Base-by-base conservation (phyloP, 2,888 invertebrate species). In the Aphodius granarius region DNA sequence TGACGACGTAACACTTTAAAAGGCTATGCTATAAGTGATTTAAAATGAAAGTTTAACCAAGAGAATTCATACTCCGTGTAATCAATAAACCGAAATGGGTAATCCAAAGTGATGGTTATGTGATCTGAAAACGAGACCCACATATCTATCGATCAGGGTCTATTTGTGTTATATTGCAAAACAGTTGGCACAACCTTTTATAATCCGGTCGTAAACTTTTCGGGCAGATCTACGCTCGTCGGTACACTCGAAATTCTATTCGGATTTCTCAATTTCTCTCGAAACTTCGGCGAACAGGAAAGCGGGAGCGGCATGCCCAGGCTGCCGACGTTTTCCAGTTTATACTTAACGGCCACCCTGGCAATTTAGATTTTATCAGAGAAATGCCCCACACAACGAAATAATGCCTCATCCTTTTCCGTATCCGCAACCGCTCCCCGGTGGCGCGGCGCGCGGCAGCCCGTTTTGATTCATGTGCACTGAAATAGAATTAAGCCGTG, bases 301-400 rank as follows among this genome's bases (percentile, higher is more conserved):
- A 63, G 21, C 21, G 4, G 20, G 21, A 21, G 19, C 68, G 18
- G n/a, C 18, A 22, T n/a, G 68, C 68, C 43, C 43, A 43, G 43
- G 43, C 43, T 43, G 43, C 43, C 43, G 43, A 75, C 70, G 76
- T 71, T 77, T 76, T 74, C 72, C 76, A 72, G 74, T 76, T 76
- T 72, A 74, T 76, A 73, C 74, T 76, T 76, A 78, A 76, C 73
- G 78, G 72, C 71, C 68, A 72, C 75, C 72, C 71, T 78, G 77
- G 79, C 78, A 78, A 79, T 79, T 79, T 78, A 78, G 79, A 79
- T 79, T 76, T 76, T 79, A 79, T 79, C 79, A 65, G 72, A 18
- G 20, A 68, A 68, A 68, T 20, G 63, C 63, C 77, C 74, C 76
- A 77, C 78, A 79, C 79, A 78, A 78, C 78, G 78, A 78, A 78